Evolutionary conservation across 64 coral and sea anemone species (phyloP).

Genomic region (Pachyseris speciosa): DNA sequence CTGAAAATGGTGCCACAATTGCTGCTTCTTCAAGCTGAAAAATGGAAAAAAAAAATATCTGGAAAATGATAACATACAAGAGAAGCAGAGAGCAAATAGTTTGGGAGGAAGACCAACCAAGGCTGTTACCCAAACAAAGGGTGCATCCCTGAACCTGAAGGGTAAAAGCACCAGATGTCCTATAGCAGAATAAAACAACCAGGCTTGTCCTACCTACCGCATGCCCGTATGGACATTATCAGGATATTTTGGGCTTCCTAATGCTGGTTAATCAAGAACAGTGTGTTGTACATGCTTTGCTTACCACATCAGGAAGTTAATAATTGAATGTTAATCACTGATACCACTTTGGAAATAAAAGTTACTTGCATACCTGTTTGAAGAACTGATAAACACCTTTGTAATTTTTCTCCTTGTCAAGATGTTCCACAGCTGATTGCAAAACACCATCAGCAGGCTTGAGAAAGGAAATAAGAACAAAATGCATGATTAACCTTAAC

Average conservation of each 20-base stretch:
- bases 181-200: too few species aligned
- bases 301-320: too few species aligned
- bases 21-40: slow-evolving; percentile 10
- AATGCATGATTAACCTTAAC: not conserved
- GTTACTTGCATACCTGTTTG: slow-evolving; percentile 59
- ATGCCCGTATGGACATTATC: too few species aligned
- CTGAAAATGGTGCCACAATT: slow-evolving; percentile 48
- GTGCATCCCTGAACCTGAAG: too few species aligned
- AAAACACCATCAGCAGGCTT: slow-evolving; percentile 70
- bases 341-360: not conserved
- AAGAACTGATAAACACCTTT: slow-evolving; percentile 70
- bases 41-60: not conserved
- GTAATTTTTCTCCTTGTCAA: slow-evolving; percentile 67
- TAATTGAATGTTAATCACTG: too few species aligned
- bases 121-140: too few species aligned
- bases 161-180: too few species aligned
- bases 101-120: not conserved
- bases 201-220: too few species aligned
- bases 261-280: too few species aligned
- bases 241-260: too few species aligned
- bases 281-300: too few species aligned
- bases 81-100: too few species aligned
- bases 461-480: not conserved
- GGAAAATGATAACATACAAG: not conserved
- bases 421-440: slow-evolving; percentile 38